Evolutionary conservation across 1,140 invertebrate genomes (phyloP), one percentile per base, ranked within the genome.

Genomic region (Pygmarrhopalites habei): DNA sequence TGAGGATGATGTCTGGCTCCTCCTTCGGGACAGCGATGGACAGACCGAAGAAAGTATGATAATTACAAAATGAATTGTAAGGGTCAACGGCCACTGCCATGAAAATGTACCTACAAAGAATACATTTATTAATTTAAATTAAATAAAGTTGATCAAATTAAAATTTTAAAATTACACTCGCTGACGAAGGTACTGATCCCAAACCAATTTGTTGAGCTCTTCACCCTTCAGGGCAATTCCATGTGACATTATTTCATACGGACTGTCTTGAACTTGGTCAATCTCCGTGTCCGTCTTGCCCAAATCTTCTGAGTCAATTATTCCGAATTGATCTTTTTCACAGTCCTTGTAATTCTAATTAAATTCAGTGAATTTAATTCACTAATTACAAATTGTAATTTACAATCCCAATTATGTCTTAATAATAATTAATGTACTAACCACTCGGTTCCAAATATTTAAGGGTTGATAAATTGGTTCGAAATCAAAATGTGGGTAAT

Each of bases 371-470:
- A 39, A 17, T 10, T 10, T 17, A 39, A 10, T 17, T 14, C 19
- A 47, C 5, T 47, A 47, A 47, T 49, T 26, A 10, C 4, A 53
- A 25, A 53, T 15, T 47, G 21, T 47, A 14, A 51, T 2, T 51
- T 51, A 26, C 28, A 26, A 25, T 51, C n/a, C n/a, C n/a, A n/a
- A n/a, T n/a, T n/a, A n/a, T n/a, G n/a, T n/a, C n/a, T n/a, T n/a
- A n/a, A n/a, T n/a, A n/a, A n/a, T n/a, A n/a, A n/a, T n/a, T n/a
- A n/a, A n/a, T n/a, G n/a, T n/a, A n/a, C 39, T 55, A 30, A 65
- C 64, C 1, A 63, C 61, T 39, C 46, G 39, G 30, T 67, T 63
- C 61, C 61, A 60, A 47, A 67, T 67, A 32, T 67, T 67, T 7
- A 51, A 23, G 17, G 63, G 63, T 26, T 60, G 49, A 5, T 43